Evolutionary conservation across 1,140 invertebrate genomes (phyloP), one percentile per base, ranked within the genome.

Genomic region (Drosophila sproati): DNA sequence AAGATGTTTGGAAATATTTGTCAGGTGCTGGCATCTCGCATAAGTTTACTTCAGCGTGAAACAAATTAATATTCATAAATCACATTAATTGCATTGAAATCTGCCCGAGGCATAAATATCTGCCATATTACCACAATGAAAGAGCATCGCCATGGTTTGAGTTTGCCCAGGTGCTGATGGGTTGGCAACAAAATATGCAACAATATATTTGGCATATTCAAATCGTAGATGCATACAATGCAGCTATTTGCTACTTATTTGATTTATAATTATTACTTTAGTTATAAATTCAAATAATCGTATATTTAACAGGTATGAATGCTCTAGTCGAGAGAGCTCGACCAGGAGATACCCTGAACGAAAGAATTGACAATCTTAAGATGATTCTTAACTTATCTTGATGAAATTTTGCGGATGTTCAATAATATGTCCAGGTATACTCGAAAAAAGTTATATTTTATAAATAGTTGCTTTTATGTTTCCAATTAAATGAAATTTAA

Each of bases 51-150:
- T 56, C 50, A 47, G 64, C 12, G 69, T 78, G 52, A 80, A 79
- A 71, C 64, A 71, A 83, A 87, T 88, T 79, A 83, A 82, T 69
- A 82, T 73, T 51, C 72, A 80, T 87, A 87, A 82, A 87, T 87
- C 78, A 87, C 39, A 80, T 88, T 88, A 80, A 80, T 70, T 77
- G 56, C 76, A 80, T 69, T 77, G 52, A n/a, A 52, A 62, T 57
- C 39, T 57, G 48, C n/a, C 50, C 41, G 57, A 41, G 8, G 39
- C 62, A 68, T 61, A 64, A 71, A 70, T 82, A 71, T 69, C 78
- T 60, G 31, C 39, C 37, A 39, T 20, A 20, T 60, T 51, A 52
- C 31, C 41, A 41, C 39, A 81, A 54, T 70, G 28, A 35, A 37
- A 57, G 31, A 54, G 31, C 35, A 67, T 34, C 55, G 20, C 74